Percentiles rank a stretch among this genome's conserved stretches.
Conservation (phyloP, 2,113 vertebrate genomes). For the Cynopterus brachyotis region DNA sequence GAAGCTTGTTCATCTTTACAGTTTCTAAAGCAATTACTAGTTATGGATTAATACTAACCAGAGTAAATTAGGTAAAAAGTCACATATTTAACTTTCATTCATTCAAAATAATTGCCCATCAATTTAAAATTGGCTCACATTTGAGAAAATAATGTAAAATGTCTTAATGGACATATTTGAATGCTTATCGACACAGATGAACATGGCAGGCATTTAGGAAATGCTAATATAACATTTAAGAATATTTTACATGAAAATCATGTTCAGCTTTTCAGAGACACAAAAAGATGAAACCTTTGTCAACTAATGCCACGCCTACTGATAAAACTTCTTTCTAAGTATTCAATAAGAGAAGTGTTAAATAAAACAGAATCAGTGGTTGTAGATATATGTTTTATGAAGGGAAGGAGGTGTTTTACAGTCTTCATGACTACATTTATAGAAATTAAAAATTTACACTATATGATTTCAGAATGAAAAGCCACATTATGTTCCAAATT, state of each 20-base stretch:
- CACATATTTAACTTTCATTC: conserved; percentile 76
- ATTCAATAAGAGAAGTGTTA: neutral
- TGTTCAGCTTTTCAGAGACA: conserved; percentile 41
- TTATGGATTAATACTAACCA: conserved; percentile 68
- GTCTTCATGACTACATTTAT: neutral
- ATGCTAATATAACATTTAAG: conserved; percentile 66
- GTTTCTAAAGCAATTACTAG: conserved; percentile 67
- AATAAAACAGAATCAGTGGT: neutral
- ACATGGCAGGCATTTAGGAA: conserved; percentile 67
- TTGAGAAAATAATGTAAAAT: conserved; percentile 76
- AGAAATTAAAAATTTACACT: neutral
- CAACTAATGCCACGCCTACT: neutral
- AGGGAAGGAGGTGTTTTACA: neutral
- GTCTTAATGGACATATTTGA: conserved; percentile 75
- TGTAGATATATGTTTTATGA: neutral
- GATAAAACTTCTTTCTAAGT: neutral
- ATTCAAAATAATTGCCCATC: conserved; percentile 75
- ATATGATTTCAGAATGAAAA: neutral
- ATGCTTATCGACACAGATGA: conserved; percentile 71
- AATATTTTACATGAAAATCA: conserved; percentile 63
- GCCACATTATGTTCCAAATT: neutral
- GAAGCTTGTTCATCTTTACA: conserved; percentile 22
- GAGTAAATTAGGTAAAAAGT: conserved; percentile 77
- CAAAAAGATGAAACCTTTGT: neutral
- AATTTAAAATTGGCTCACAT: conserved; percentile 79